Evolutionary conservation across 2,113 vertebrate genomes (phyloP).

Genomic region (Hucho hucho): DNA sequence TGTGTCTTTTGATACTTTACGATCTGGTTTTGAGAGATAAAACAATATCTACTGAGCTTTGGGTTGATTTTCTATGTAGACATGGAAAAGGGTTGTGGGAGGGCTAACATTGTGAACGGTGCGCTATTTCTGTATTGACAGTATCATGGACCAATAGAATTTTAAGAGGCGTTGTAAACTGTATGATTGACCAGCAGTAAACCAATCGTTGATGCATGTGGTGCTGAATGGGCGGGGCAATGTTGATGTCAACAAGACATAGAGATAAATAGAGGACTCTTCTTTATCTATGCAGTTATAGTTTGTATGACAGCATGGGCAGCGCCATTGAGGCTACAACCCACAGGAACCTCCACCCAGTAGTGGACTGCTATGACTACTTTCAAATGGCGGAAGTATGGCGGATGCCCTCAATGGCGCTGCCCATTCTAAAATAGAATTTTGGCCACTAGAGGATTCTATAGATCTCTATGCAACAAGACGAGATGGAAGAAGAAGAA

Average conservation of each 20-base stretch:
- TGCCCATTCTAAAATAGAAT: too few relatives aligned
- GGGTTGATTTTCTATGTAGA: slow-evolving; percentile 6
- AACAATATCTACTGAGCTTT: not conserved
- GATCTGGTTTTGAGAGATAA: not conserved
- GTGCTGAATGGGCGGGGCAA: slow-evolving; percentile 28
- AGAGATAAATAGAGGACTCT: not conserved
- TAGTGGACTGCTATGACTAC: too few relatives aligned
- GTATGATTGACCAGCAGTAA: slow-evolving; percentile 29
- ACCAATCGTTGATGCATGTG: slow-evolving; percentile 46
- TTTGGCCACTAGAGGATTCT: too few relatives aligned
- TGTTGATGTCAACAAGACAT: slow-evolving; percentile 61
- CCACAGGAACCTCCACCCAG: too few relatives aligned
- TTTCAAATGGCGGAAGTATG: too few relatives aligned
- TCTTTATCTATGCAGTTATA: too few relatives aligned
- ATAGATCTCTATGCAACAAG: slow-evolving; percentile 29
- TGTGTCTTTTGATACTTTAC: slow-evolving; percentile 9
- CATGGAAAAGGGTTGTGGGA: slow-evolving; percentile 19
- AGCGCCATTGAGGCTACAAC: too few relatives aligned
- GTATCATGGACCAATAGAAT: slow-evolving; percentile 48
- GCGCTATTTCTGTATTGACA: slow-evolving; percentile 59
- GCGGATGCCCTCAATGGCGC: too few relatives aligned
- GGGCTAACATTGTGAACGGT: slow-evolving; percentile 29
- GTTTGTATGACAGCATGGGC: too few relatives aligned
- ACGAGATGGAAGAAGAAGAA: slow-evolving; percentile 27
- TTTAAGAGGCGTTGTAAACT: not conserved